Conservation (phyloP, 2,113 vertebrate species). For the Bagarius yarrelli region DNA sequence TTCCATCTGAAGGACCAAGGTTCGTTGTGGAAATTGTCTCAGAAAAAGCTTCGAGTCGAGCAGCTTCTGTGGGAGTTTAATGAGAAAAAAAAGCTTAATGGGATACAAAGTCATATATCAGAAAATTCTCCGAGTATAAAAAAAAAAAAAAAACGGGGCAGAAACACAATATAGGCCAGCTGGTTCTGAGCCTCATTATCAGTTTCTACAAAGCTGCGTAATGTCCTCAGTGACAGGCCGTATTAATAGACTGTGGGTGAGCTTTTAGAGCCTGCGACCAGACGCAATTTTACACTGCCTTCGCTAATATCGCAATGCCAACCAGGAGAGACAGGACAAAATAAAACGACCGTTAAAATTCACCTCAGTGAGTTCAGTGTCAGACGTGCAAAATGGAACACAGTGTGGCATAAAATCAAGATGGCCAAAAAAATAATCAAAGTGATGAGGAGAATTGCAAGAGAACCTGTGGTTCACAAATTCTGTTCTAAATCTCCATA, state of each 20-base stretch:
- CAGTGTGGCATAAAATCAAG: too few relatives aligned
- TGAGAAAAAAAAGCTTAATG: neutral
- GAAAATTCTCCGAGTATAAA: neutral
- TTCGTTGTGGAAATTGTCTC: neutral
- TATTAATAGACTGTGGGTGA: constrained; percentile 35
- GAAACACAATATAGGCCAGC: constrained; percentile 3
- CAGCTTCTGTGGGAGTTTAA: neutral
- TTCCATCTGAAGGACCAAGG: neutral
- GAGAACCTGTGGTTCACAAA: too few relatives aligned
- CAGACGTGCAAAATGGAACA: neutral
- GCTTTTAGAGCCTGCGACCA: constrained; percentile 27
- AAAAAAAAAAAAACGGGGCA: neutral
- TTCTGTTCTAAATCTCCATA: too few relatives aligned
- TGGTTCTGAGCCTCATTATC: constrained; percentile 26
- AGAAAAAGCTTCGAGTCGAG: neutral
- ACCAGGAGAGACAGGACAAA: constrained; percentile 17
- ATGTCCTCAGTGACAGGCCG: constrained; percentile 31
- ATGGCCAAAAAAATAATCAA: too few relatives aligned
- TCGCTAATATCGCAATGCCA: neutral
- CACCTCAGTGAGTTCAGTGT: neutral
- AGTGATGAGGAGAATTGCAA: too few relatives aligned
- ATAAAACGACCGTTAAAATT: constrained; percentile 26
- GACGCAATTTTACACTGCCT: neutral
- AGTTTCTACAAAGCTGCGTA: constrained; percentile 34
- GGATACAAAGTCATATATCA: neutral